Evolutionary conservation across 2,797 vertebrate species (phyloP).

Genomic region (Lophius americanus): DNA sequence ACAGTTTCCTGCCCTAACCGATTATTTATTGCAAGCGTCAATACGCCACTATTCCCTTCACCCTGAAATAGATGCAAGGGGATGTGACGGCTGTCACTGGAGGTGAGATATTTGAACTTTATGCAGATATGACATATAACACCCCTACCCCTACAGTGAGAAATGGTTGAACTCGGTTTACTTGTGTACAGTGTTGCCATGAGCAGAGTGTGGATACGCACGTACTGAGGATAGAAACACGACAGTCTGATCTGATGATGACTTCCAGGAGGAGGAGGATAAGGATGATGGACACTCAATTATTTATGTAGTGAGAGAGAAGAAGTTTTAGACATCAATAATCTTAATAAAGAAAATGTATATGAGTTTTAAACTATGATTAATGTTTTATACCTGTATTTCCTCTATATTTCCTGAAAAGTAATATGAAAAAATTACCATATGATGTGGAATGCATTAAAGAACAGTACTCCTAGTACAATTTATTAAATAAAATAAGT

Average conservation of each 20-base stretch:
- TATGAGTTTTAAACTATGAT: no score
- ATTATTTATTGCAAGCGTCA: background rate
- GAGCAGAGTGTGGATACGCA: constrained; percentile 88
- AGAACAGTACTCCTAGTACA: background rate
- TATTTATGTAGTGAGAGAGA: constrained; percentile 44
- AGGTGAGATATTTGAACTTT: background rate
- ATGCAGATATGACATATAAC: constrained; percentile 15
- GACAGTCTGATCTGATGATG: constrained; percentile 68
- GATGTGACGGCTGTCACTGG: background rate
- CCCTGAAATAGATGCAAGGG: background rate
- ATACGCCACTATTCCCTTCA: background rate
- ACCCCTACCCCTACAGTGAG: constrained; percentile 61
- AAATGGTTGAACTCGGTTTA: constrained; percentile 83
- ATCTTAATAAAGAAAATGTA: no score
- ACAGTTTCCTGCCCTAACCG: constrained; percentile 26
- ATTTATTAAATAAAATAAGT: no score
- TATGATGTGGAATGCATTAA: background rate
- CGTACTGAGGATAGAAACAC: constrained; percentile 86
- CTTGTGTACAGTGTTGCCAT: constrained; percentile 87
- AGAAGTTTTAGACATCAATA: constrained; percentile 11
- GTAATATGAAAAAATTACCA: background rate
- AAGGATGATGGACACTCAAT: constrained; percentile 30
- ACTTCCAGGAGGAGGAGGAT: constrained; percentile 30
- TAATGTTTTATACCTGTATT: background rate
- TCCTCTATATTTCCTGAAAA: background rate